Conservation (phyloP, 2,888 invertebrate genomes). For the Pteria penguin region DNA sequence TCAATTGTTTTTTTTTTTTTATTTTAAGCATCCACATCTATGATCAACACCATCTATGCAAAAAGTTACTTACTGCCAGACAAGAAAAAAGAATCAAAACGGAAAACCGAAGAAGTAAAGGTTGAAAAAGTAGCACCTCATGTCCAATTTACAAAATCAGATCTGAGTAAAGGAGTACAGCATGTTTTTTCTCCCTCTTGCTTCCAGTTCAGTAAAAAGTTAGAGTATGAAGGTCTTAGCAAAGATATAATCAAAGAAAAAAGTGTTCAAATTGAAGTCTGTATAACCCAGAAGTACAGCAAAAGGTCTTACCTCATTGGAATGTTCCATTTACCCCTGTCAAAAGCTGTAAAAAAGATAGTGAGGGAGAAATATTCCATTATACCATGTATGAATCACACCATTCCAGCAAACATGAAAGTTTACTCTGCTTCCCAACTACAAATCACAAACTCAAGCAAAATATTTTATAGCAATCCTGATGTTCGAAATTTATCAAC, state of each 20-base stretch:
- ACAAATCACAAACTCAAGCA: conserved; percentile 53
- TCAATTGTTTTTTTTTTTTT: conserved; percentile 8
- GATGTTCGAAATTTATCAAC: conserved; percentile 56
- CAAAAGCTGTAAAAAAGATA: conserved; percentile 69
- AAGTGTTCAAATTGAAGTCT: conserved; percentile 71
- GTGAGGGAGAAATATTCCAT: conserved; percentile 70
- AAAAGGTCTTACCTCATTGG: conserved; percentile 70
- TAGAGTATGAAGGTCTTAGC: conserved; percentile 71
- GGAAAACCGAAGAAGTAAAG: conserved; percentile 74
- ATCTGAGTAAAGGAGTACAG: conserved; percentile 47
- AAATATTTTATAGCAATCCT: conserved; percentile 61
- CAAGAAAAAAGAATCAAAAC: conserved; percentile 66
- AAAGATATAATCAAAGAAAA: conserved; percentile 61
- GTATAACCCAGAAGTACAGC: conserved; percentile 72
- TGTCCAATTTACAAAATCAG: conserved; percentile 40
- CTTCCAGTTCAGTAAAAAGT: conserved; percentile 63
- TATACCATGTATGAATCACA: conserved; percentile 72
- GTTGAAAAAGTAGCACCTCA: conserved; percentile 61
- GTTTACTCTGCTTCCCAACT: conserved; percentile 70
- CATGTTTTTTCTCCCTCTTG: conserved; percentile 64
- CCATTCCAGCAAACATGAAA: conserved; percentile 73
- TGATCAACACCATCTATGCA: conserved; percentile 75
- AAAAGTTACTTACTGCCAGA: conserved; percentile 74
- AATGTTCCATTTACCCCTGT: conserved; percentile 68
- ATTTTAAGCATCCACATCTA: conserved; percentile 71